Conservation (phyloP, 2,888 invertebrate genomes). For the Siphlonurus alternatus region DNA sequence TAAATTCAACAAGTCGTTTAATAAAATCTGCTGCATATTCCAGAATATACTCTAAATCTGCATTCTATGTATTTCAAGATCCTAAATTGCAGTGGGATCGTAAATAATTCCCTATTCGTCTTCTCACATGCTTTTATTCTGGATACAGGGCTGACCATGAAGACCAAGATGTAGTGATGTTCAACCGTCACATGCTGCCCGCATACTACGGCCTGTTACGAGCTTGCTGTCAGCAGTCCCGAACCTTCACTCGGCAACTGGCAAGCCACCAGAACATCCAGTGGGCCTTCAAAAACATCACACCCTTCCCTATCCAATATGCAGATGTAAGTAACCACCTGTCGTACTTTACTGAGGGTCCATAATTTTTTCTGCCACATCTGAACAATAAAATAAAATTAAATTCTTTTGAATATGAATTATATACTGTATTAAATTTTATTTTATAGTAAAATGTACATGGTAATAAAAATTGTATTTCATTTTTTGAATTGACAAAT, state of each 20-base stretch:
- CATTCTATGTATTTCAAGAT: no score
- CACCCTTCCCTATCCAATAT: slow-evolving; percentile 89
- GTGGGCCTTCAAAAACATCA: slow-evolving; percentile 94
- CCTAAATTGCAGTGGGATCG: no score
- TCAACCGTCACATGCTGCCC: slow-evolving; percentile 86
- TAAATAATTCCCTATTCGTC: no score
- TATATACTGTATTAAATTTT: slow-evolving; percentile 1
- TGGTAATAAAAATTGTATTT: no score
- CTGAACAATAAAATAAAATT: neutral
- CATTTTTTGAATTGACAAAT: no score
- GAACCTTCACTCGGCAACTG: slow-evolving; percentile 66
- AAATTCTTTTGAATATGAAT: slow-evolving; percentile 3
- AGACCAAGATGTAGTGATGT: slow-evolving; percentile 86
- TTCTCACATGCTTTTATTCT: slow-evolving; percentile 6
- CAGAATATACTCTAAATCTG: no score
- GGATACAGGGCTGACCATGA: slow-evolving; percentile 77
- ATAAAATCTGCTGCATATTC: no score
- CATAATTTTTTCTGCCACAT: neutral
- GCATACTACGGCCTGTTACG: slow-evolving; percentile 80
- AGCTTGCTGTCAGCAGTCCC: slow-evolving; percentile 79
- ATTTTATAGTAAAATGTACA: no score
- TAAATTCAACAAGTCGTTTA: no score
- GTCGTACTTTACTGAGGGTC: neutral
- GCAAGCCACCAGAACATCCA: slow-evolving; percentile 89
- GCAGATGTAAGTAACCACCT: slow-evolving; percentile 41